These are phyloP conservation scores for Ecliptopera silaceata DNA, from an alignment of 2,888 invertebrate species.

Conservation along the genomic window DNA sequence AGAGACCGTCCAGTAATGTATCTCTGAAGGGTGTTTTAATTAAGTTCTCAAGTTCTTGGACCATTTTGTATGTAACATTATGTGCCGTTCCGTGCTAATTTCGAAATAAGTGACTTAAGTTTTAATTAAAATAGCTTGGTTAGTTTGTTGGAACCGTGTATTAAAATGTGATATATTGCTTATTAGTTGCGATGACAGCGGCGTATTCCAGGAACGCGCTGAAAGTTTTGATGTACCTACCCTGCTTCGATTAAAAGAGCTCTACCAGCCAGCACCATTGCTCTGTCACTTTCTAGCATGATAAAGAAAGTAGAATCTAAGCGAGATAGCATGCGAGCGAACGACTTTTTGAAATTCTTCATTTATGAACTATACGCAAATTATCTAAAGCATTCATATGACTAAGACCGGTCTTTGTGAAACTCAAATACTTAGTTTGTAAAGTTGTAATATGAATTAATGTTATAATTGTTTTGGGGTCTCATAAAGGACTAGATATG, in stretches of 20 bases:
- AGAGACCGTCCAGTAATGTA: slow-evolving; percentile 36
- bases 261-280: neutral
- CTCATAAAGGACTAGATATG: slow-evolving; percentile 10
- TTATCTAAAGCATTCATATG: neutral
- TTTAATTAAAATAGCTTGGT: slow-evolving; percentile 56
- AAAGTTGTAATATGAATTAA: slow-evolving; percentile 17
- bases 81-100: slow-evolving; percentile 47
- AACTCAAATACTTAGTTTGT: slow-evolving; percentile 20
- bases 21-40: slow-evolving; percentile 49
- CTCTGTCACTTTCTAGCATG: neutral
- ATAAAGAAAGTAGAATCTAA: neutral
- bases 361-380: neutral
- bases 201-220: slow-evolving; percentile 19
- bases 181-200: slow-evolving; percentile 32
- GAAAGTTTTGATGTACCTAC: slow-evolving; percentile 12
- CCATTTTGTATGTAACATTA: slow-evolving; percentile 45
- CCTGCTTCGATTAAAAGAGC: neutral
- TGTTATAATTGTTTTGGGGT: slow-evolving; percentile 17
- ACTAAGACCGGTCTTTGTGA: slow-evolving; percentile 6
- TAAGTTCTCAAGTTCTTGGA: slow-evolving; percentile 55
- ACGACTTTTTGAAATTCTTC: neutral
- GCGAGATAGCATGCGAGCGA: neutral
- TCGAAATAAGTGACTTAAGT: slow-evolving; percentile 52
- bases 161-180: slow-evolving; percentile 36
- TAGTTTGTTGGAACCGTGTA: slow-evolving; percentile 41